Percentiles rank a stretch among this genome's conserved stretches.
phyloP scores from a whole-genome alignment of 2,888 invertebrate species.

The Choristoneura rosaceana region DNA sequence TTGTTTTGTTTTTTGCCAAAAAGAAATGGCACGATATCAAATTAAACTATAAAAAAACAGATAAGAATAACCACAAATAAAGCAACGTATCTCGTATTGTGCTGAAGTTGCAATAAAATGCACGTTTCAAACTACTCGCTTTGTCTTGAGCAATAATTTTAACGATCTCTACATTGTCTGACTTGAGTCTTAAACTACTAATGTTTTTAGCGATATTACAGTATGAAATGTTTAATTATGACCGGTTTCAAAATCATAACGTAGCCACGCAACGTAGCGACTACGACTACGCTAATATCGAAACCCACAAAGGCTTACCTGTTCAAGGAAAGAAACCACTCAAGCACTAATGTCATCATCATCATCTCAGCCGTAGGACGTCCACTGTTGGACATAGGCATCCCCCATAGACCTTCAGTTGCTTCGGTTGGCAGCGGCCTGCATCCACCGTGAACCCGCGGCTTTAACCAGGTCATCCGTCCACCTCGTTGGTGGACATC shows the following conservation, averaged over 20 bases:
- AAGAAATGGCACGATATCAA: conserved; percentile 12
- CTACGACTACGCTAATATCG: too few relatives aligned
- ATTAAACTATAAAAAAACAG: conserved; percentile 30
- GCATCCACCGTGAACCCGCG: too few relatives aligned
- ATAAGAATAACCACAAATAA: conserved; percentile 34
- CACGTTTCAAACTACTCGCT: conserved; percentile 21
- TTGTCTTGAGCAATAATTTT: conserved; percentile 36
- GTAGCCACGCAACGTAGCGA: too few relatives aligned
- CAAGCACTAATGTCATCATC: conserved; percentile 12
- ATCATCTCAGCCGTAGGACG: too few relatives aligned
- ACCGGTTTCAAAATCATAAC: not conserved
- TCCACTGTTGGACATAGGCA: too few relatives aligned
- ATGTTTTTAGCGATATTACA: not conserved
- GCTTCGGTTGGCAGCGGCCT: too few relatives aligned
- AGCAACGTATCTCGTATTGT: conserved; percentile 26
- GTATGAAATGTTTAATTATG: not conserved
- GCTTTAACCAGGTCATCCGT: too few relatives aligned
- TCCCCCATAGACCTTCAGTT: too few relatives aligned
- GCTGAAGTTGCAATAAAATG: conserved; percentile 31
- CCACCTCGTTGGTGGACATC: too few relatives aligned
- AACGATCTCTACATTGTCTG: conserved; percentile 31
- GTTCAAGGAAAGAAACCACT: not conserved
- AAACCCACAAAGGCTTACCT: not conserved
- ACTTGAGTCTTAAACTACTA: conserved; percentile 6
- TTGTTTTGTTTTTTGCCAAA: not conserved